A percentile compares a stretch with the other conserved stretches of the same genome.
Conservation (phyloP, 2,888 invertebrate species). For the Norana najaformis region DNA sequence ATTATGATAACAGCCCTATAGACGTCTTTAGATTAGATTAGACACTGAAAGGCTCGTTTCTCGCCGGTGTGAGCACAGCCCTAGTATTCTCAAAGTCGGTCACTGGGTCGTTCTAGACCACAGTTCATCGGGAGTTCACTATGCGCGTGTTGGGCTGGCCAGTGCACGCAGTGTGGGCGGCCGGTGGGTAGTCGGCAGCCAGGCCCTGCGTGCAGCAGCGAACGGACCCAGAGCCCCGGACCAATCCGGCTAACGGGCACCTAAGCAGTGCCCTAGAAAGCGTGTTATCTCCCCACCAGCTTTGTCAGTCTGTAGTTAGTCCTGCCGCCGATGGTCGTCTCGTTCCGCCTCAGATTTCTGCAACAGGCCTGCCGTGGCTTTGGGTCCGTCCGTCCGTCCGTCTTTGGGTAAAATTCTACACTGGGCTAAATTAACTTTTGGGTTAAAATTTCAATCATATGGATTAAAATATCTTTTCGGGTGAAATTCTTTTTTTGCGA, state of each 20-base stretch:
- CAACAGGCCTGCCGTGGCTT: background rate
- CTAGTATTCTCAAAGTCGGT: background rate
- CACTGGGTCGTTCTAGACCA: conserved; percentile 19
- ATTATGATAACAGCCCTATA: too few relatives aligned
- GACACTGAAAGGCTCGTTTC: too few relatives aligned
- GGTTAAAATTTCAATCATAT: too few relatives aligned
- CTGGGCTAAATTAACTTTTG: too few relatives aligned
- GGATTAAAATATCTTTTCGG: too few relatives aligned
- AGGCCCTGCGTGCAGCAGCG: background rate
- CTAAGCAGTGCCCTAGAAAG: background rate
- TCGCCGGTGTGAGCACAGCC: background rate
- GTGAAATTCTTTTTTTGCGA: background rate
- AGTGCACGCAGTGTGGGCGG: background rate
- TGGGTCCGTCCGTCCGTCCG: background rate
- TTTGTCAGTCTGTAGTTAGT: background rate
- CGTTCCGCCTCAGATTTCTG: background rate
- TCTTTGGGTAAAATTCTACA: background rate
- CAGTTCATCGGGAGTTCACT: conserved; percentile 14
- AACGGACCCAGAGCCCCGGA: background rate
- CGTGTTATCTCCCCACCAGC: background rate
- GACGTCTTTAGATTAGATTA: too few relatives aligned
- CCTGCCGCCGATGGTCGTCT: background rate
- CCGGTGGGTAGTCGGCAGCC: background rate
- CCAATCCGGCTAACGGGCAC: background rate
- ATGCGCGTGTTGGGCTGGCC: background rate